Evolutionary conservation across 1,140 invertebrate genomes (phyloP), one percentile per base, ranked within the genome.

Genomic region (Argopecten irradians): DNA sequence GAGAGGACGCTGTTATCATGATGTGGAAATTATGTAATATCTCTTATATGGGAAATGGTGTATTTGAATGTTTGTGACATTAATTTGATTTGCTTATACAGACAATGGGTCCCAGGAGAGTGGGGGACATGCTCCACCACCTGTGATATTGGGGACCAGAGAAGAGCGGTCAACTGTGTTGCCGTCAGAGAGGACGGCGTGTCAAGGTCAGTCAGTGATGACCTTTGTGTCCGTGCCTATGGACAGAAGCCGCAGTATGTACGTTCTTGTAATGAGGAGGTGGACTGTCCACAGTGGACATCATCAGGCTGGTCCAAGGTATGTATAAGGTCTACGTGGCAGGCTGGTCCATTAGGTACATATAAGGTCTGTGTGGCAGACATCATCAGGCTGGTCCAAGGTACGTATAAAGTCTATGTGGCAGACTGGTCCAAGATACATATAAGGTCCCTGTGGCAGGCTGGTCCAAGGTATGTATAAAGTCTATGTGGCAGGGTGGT

Each of bases 261-360:
- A 87, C 96, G 96, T 89, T 93, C 96, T 16, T 98, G 97, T 94
- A 97, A 97, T 90, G 83, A 94, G 13, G 96, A 96, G 0, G 97
- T 97, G 92, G 96, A 96, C 0, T 93, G 92, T 91, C 96, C 96
- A 3, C 96, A 96, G 91, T 98, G 97, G 97, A 95, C 96, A 46
- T 96, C 96, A 86, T 95, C 96, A 36, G 95, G 96, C 0, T 98
- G 97, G 97, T 97, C 97, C 13, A 96, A 97, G 96, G 97, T 97
- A 96, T 94, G 88, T 85, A 35, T 34, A 22, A 35, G n/a, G n/a
- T n/a, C n/a, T n/a, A n/a, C n/a, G n/a, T n/a, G n/a, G n/a, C n/a
- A n/a, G n/a, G n/a, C n/a, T 1, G 33, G 2, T 1, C 83, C 28
- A 2, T 33, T 2, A 84, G 19, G 34, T 16, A 7, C 19, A 1